Base-by-base conservation (phyloP, 2,797 vertebrate species). In the Halcyon leucocephala region DNA sequence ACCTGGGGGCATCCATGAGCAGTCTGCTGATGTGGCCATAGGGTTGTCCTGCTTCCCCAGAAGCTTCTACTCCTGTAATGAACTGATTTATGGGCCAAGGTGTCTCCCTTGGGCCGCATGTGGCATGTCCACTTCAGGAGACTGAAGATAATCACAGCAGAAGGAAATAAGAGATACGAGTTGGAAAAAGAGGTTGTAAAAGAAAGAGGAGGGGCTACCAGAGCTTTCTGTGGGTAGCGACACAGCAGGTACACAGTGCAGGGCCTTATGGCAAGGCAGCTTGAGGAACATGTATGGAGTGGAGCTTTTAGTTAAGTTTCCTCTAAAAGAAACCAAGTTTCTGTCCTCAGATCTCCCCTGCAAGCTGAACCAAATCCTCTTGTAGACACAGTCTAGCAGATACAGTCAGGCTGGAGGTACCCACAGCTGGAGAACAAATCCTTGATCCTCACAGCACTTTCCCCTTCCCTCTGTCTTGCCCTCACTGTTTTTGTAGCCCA, bases 221-320 rank as follows among this genome's bases (percentile, higher is more conserved):
- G 89, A 79, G 54, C 49, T 91, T 77, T 49, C 85, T 11, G 1
- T 25, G 28, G 29, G 31, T 57, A 35, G 14, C 1, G 15, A 1
- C 41, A 19, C 10, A 4, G 55, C 19, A 49, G 48, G 48, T 52
- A 49, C 6, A 0, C 0, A 4, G 7, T 44, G 15, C 41, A 64
- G 52, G 25, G 5, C 8, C 14, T 64, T 71, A 5, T 7, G 29
- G 12, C 41, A 69, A 21, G 29, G 26, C 73, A 81, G 14, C 46
- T 61, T 70, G 17, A n/a, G 31, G 29, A 88, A 8, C 54, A 61
- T 0, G 0, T 83, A 39, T 26, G 28, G 17, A 8, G 4, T 71
- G 57, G 25, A 90, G n/a, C 19, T 80, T 91, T 71, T 42, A 39
- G 14, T 41, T 46, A 51, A 18, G 14, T 60, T 86, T 55, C 12